Conservation (phyloP, 2,888 invertebrate genomes). For the Apocheima hispidaria region DNA sequence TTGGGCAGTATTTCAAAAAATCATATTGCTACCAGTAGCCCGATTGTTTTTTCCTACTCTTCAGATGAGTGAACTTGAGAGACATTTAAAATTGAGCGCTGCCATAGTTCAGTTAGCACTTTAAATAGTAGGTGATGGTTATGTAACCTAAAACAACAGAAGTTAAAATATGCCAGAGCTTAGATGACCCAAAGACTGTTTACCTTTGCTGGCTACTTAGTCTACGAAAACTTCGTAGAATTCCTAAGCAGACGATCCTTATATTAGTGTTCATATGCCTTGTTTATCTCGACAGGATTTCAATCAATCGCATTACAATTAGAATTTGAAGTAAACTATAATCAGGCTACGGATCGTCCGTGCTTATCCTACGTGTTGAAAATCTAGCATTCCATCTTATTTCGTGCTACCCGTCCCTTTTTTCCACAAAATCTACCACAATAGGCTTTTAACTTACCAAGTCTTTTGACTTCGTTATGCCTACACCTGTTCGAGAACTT, state of each 20-base stretch:
- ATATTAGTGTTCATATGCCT: not conserved
- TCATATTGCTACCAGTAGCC: no score
- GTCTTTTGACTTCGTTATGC: slow-evolving; percentile 15
- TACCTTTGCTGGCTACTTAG: no score
- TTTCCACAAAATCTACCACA: not conserved
- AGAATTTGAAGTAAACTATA: no score
- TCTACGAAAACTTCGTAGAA: not conserved
- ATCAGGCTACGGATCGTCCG: no score
- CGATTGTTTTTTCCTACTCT: no score
- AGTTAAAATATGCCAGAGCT: no score
- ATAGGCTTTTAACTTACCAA: slow-evolving; percentile 24
- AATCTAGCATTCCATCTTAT: not conserved
- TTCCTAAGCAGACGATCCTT: not conserved
- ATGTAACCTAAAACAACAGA: not conserved
- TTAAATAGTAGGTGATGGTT: not conserved
- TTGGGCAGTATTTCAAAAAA: no score
- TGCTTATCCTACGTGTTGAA: not conserved
- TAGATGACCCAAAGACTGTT: no score
- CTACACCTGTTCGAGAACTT: slow-evolving; percentile 24
- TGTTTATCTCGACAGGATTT: no score
- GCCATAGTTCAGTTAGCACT: not conserved
- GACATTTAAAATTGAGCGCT: not conserved
- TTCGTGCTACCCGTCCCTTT: not conserved
- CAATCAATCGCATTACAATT: no score
- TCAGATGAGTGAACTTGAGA: not conserved